A percentile compares a stretch with the other conserved stretches of the same genome.
phyloP scores from a whole-genome alignment of 2,797 vertebrate genomes.

The Pseudocheirus occidentalis region DNA sequence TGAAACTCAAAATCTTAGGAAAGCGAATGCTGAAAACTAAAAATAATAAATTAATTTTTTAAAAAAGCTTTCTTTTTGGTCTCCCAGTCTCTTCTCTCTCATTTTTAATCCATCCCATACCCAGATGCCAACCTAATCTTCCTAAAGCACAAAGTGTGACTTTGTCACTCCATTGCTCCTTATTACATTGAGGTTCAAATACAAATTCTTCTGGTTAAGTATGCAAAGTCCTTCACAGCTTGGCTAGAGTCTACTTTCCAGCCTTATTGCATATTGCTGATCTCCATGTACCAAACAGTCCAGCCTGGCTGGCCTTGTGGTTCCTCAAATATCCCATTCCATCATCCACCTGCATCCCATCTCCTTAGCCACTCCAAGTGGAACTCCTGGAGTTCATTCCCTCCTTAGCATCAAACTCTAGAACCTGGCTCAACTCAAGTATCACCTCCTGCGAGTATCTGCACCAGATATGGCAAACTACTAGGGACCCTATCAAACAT shows the following conservation, averaged over 20 bases:
- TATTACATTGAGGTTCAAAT: background rate
- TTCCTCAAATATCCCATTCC: background rate
- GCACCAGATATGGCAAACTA: background rate
- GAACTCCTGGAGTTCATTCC: background rate
- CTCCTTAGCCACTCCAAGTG: background rate
- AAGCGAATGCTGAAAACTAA: too few species aligned
- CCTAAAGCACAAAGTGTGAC: background rate
- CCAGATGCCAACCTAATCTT: background rate
- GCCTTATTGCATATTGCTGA: background rate
- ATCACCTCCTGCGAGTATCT: background rate
- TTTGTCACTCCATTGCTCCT: background rate
- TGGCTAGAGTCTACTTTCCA: background rate
- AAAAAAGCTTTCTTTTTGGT: background rate
- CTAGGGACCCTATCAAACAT: background rate
- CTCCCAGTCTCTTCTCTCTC: background rate
- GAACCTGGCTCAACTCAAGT: background rate
- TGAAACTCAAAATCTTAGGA: too few species aligned
- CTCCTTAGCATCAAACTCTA: constrained; percentile 11
- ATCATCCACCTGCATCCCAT: background rate
- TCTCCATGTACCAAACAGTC: background rate
- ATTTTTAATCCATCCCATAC: background rate
- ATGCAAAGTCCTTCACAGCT: background rate
- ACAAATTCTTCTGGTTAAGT: background rate
- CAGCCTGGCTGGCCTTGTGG: background rate
- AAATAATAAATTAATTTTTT: too few species aligned